Percentiles rank a stretch among this genome's conserved stretches.
These are phyloP conservation scores for Volucella zonaria DNA, from an alignment of 2,888 invertebrate species.

Conservation along the genomic window DNA sequence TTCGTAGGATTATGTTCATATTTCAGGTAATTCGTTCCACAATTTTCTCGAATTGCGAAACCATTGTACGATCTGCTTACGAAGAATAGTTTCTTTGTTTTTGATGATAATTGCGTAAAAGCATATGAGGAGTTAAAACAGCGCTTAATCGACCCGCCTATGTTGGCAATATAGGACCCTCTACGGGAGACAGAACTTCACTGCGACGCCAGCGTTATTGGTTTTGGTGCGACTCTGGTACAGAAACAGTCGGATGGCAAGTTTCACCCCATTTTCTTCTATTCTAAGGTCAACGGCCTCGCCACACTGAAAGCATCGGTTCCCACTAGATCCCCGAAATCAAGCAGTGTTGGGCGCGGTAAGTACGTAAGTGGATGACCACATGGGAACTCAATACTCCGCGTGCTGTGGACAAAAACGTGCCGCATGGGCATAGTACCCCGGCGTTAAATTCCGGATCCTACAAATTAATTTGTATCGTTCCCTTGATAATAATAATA, in stretches of 20 bases:
- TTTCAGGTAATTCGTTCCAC: not conserved
- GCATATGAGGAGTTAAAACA: conserved; percentile 51
- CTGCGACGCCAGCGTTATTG: conserved; percentile 76
- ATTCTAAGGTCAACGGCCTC: too few relatives aligned
- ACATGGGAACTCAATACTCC: too few relatives aligned
- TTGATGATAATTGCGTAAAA: conserved; percentile 40
- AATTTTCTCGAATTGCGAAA: conserved; percentile 69
- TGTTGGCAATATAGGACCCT: conserved; percentile 75
- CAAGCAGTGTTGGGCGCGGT: too few relatives aligned
- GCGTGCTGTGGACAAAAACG: too few relatives aligned
- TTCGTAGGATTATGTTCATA: too few relatives aligned
- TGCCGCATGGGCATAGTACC: too few relatives aligned
- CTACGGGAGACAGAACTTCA: conserved; percentile 76
- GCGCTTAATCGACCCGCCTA: not conserved
- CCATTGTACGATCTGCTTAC: conserved; percentile 76
- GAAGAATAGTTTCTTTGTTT: conserved; percentile 57
- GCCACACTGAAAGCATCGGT: too few relatives aligned
- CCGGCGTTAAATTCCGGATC: too few relatives aligned
- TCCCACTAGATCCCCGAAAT: too few relatives aligned
- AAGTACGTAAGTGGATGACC: too few relatives aligned
- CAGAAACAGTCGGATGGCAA: conserved; percentile 71
- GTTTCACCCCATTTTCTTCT: conserved; percentile 75
- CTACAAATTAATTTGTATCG: too few relatives aligned
- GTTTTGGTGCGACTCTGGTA: conserved; percentile 75
- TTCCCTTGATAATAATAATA: too few relatives aligned